Conservation (phyloP, 2,888 invertebrate genomes). For the Caenorhabditis japonica region DNA sequence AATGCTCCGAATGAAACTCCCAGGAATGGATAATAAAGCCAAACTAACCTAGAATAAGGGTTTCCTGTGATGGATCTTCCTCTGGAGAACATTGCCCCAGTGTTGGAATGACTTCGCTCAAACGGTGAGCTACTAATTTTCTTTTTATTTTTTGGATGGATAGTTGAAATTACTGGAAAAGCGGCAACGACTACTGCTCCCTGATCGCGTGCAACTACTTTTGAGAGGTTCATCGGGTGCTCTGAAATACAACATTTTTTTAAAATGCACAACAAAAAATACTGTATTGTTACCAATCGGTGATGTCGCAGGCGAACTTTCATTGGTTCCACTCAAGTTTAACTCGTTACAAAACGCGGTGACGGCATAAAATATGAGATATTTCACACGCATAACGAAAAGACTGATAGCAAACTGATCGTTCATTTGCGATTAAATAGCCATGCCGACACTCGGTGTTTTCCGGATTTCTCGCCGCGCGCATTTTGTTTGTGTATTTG, state of each 20-base stretch:
- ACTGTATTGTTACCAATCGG: too few relatives aligned
- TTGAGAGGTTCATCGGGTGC: constrained; percentile 17
- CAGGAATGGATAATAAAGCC: too few relatives aligned
- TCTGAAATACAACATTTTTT: constrained; percentile 10
- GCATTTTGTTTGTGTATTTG: too few relatives aligned
- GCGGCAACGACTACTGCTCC: constrained; percentile 49
- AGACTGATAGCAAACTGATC: too few relatives aligned
- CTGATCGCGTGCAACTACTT: constrained; percentile 44
- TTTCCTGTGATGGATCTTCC: constrained; percentile 41
- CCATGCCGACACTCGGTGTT: too few relatives aligned
- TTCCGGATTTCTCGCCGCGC: too few relatives aligned
- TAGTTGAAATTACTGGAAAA: constrained; percentile 45
- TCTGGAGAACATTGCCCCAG: constrained; percentile 42
- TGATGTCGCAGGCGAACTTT: too few relatives aligned
- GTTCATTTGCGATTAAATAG: too few relatives aligned
- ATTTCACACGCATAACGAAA: too few relatives aligned
- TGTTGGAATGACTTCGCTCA: constrained; percentile 25
- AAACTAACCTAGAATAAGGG: constrained; percentile 41
- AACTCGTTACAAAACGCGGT: too few relatives aligned
- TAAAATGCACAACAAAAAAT: background rate
- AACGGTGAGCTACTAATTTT: constrained; percentile 27
- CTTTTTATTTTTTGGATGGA: constrained; percentile 41
- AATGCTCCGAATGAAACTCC: background rate
- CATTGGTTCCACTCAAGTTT: too few relatives aligned
- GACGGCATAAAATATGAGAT: too few relatives aligned